Percentiles rank a stretch among this genome's conserved stretches.
phyloP scores from a whole-genome alignment of 92 coral and sea anemone genomes.

The Desmophyllum pertusum region DNA sequence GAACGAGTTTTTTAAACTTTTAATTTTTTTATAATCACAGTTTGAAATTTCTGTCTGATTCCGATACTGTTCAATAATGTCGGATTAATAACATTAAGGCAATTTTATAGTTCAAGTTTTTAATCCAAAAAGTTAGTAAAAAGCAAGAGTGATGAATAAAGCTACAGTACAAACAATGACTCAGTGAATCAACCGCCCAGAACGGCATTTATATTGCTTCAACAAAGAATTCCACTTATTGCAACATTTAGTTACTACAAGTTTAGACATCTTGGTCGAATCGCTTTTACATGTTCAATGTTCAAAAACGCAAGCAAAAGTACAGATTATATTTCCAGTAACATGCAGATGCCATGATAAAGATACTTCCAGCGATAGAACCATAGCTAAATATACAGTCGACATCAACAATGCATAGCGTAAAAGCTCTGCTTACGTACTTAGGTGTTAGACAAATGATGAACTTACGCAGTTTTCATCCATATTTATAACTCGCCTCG shows the following conservation, averaged over 20 bases:
- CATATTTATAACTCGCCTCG: conserved; percentile 34
- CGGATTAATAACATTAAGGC: not conserved
- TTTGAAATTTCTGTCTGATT: not conserved
- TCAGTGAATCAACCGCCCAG: not conserved
- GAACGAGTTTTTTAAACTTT: not conserved
- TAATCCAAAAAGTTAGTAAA: not conserved
- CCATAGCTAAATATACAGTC: not conserved
- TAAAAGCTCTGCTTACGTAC: not conserved
- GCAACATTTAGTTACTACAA: not conserved
- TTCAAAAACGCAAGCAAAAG: not conserved
- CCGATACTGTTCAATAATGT: not conserved
- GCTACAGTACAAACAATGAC: not conserved
- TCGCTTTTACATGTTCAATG: not conserved
- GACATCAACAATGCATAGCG: not conserved
- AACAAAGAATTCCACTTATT: not conserved
- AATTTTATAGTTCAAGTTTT: not conserved
- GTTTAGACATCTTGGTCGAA: not conserved
- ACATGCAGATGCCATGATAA: not conserved
- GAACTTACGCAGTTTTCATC: not conserved
- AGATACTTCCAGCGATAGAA: not conserved
- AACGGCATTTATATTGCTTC: no score
- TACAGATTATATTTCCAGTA: not conserved
- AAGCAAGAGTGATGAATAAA: not conserved
- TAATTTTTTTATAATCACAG: not conserved
- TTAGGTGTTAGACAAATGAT: not conserved